Evolutionary conservation across 2,888 invertebrate genomes (phyloP), one percentile per base, ranked within the genome.

Genomic region (Caenorhabditis uteleia): DNA sequence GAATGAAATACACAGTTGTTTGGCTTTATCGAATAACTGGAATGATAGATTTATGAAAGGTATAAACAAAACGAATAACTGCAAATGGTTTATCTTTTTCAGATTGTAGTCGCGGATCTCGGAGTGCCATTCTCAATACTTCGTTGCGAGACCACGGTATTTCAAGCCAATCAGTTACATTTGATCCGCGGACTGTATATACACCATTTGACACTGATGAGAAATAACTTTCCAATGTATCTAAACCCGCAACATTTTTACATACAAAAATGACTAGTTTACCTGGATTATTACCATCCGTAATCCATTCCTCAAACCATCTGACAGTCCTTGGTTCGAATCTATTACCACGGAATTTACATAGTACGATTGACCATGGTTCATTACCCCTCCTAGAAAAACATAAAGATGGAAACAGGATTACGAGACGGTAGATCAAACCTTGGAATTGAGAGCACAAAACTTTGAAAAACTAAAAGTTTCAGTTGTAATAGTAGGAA

Each of bases 11-110:
- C 82, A 82, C 31, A 83, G 48, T 43, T 81, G 74, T 57, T 82
- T 82, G 43, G 75, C 75, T 64, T 82, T 82, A 66, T 78, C 77
- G 46, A 70, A 83, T 23, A 79, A 57, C 79, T 79, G 45, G 38
- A 68, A 36, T 36, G 10, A 42, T 20, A 18, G 7, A 29, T 29
- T 29, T 29, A 8, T 12, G n/a, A n/a, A n/a, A n/a, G n/a, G n/a
- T n/a, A n/a, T n/a, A n/a, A n/a, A n/a, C n/a, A n/a, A n/a, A n/a
- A n/a, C n/a, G n/a, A n/a, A n/a, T n/a, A 31, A 70, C 70, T 16
- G 68, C 68, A 50, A 70, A 70, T 2, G 70, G 65, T 38, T 44
- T 48, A 16, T 66, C 68, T 31, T 45, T 40, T 18, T 48, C 54
- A 1, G 54, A 45, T 42, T 69, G 66, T 2, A 69, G 55, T 21